phyloP scores from a whole-genome alignment of 2,797 vertebrate genomes.

The Salmo trutta region DNA sequence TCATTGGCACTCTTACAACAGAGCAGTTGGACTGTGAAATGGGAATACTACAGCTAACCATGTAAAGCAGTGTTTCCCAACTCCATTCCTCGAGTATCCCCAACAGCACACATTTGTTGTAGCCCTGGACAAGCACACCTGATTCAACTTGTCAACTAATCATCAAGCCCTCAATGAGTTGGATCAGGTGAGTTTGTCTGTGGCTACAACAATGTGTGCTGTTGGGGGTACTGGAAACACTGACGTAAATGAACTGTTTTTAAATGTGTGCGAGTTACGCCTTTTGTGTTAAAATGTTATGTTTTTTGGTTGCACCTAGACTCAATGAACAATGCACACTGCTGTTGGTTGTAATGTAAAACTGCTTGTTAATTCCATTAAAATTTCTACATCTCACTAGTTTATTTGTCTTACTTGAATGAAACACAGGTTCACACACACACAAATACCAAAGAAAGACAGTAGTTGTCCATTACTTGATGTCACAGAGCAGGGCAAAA shows the following conservation, averaged over 20 bases:
- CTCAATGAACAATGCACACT: neutral
- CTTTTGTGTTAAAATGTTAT: neutral
- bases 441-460: neutral
- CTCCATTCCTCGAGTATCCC: no score
- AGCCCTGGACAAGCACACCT: no score
- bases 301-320: neutral
- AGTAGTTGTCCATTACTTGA: slow-evolving; percentile 66
- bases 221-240: no score
- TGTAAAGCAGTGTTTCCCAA: neutral
- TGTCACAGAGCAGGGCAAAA: slow-evolving; percentile 82
- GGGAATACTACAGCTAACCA: slow-evolving; percentile 47
- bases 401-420: neutral
- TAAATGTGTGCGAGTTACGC: neutral
- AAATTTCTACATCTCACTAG: slow-evolving; percentile 1
- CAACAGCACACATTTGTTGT: no score
- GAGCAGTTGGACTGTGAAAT: slow-evolving; percentile 85
- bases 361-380: slow-evolving; percentile 5
- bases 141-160: no score
- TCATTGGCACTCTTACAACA: slow-evolving; percentile 77
- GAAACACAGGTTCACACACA: neutral
- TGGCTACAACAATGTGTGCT: no score
- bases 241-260: neutral
- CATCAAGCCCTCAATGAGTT: no score
- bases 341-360: slow-evolving; percentile 1
- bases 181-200: no score